Percentiles rank a stretch among this genome's conserved stretches.
phyloP scores from a whole-genome alignment of 2,113 vertebrate species.

The Corydoras sp. region DNA sequence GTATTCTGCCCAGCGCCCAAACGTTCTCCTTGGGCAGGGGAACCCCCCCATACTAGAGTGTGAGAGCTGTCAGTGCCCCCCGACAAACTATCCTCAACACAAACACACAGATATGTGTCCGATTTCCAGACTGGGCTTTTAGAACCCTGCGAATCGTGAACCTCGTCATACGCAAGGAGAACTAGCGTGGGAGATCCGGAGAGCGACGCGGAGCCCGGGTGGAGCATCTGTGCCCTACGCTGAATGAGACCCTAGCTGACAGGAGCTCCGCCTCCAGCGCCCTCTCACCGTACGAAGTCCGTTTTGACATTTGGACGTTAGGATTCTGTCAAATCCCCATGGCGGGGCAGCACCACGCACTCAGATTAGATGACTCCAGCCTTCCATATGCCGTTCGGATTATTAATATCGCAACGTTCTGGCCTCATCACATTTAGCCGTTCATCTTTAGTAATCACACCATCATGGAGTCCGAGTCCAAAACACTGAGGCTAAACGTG shows the following conservation, averaged over 20 bases:
- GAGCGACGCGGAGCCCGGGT: background rate
- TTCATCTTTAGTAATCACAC: too few relatives aligned
- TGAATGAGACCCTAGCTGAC: constrained; percentile 20
- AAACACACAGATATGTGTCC: constrained; percentile 56
- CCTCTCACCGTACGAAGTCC: background rate
- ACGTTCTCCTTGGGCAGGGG: too few relatives aligned
- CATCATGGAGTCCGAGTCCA: too few relatives aligned
- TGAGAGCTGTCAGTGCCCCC: constrained; percentile 49
- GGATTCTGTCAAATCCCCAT: constrained; percentile 14
- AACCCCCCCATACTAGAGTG: too few relatives aligned
- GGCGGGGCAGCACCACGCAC: constrained; percentile 5
- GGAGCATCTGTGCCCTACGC: constrained; percentile 23
- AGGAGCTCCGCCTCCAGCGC: constrained; percentile 1
- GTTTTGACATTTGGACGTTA: constrained; percentile 27
- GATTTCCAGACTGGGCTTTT: too few relatives aligned
- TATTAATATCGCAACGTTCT: constrained; percentile 11
- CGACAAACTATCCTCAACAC: constrained; percentile 21
- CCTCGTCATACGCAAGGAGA: constrained; percentile 24
- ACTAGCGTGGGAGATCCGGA: constrained; percentile 23
- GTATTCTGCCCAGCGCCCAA: too few relatives aligned
- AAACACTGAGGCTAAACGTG: too few relatives aligned
- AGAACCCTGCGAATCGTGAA: background rate
- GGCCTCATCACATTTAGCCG: background rate
- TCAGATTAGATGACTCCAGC: constrained; percentile 10
- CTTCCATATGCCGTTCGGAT: constrained; percentile 15